These are phyloP conservation scores for Syngnathus rostellatus DNA, from an alignment of 2,797 vertebrate species.

Conservation along the genomic window DNA sequence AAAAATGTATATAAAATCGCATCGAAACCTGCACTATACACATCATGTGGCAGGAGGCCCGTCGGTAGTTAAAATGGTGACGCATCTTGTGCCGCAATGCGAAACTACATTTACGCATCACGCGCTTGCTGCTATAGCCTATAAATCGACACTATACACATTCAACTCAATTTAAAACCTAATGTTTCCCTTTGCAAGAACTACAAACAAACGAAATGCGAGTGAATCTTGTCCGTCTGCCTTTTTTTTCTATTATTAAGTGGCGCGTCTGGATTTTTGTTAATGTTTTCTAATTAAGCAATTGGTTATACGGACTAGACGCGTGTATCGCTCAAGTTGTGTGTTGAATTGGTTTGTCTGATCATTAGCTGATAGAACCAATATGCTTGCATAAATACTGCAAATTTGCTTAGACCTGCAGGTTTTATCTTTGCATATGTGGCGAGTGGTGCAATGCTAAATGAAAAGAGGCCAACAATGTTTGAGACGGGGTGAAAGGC, in stretches of 20 bases:
- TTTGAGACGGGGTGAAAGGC: neutral
- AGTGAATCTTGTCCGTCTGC: too few species aligned
- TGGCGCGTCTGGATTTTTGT: neutral
- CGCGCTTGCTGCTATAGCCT: neutral
- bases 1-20: neutral
- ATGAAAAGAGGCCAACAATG: neutral
- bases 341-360: neutral
- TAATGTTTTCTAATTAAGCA: neutral
- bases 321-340: neutral
- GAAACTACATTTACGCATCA: slow-evolving; percentile 33
- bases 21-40: neutral
- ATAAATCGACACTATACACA: slow-evolving; percentile 20
- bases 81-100: slow-evolving; percentile 57
- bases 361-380: neutral
- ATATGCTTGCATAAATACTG: neutral
- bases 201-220: neutral
- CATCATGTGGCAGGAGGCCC: neutral
- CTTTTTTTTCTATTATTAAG: neutral
- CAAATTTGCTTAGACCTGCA: neutral
- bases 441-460: neutral
- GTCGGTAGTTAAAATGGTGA: slow-evolving; percentile 19
- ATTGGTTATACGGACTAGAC: neutral
- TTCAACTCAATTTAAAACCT: neutral
- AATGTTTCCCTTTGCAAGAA: neutral
- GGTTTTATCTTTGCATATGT: neutral